Evolutionary conservation across 2,797 vertebrate species (phyloP).

Genomic region (Cichlasoma orientale): DNA sequence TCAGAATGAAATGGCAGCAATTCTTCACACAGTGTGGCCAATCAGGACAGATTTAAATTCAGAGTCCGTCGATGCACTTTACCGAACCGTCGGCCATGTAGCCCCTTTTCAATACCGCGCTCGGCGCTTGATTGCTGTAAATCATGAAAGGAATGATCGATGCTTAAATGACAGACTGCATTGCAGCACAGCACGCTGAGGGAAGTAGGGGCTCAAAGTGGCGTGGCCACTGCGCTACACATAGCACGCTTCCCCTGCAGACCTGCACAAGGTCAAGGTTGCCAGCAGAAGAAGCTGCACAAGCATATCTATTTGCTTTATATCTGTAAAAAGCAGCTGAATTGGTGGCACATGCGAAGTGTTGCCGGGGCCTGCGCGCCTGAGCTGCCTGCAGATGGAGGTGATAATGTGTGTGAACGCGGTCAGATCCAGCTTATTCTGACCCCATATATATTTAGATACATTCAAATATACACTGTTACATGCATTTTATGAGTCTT

Average conservation of each 20-base stretch:
- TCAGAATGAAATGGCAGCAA: conserved; percentile 36
- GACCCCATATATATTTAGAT: not conserved
- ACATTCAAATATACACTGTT: not conserved
- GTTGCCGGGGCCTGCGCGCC: not conserved
- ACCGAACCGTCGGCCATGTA: not conserved
- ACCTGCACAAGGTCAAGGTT: conserved; percentile 70
- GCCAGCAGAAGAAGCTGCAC: conserved; percentile 42
- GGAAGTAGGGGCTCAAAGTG: conserved; percentile 37
- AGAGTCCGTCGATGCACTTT: conserved; percentile 11
- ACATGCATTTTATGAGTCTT: not conserved
- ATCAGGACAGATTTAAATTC: conserved; percentile 50
- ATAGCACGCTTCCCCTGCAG: conserved; percentile 34
- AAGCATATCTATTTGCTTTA: conserved; percentile 51
- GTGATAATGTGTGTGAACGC: not conserved
- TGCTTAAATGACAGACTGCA: conserved; percentile 47
- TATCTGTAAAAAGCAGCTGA: conserved; percentile 43
- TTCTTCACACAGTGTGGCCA: conserved; percentile 19
- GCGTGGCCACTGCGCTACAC: conserved; percentile 34
- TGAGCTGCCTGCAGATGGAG: not conserved
- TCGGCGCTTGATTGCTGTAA: conserved; percentile 66
- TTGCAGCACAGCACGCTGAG: conserved; percentile 40
- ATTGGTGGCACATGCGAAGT: conserved; percentile 22
- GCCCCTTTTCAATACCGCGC: conserved; percentile 17
- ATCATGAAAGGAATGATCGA: conserved; percentile 65
- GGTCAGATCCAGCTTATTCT: not conserved